Conservation (phyloP, 2,888 invertebrate genomes). For the Dorcus parallelipipedus region DNA sequence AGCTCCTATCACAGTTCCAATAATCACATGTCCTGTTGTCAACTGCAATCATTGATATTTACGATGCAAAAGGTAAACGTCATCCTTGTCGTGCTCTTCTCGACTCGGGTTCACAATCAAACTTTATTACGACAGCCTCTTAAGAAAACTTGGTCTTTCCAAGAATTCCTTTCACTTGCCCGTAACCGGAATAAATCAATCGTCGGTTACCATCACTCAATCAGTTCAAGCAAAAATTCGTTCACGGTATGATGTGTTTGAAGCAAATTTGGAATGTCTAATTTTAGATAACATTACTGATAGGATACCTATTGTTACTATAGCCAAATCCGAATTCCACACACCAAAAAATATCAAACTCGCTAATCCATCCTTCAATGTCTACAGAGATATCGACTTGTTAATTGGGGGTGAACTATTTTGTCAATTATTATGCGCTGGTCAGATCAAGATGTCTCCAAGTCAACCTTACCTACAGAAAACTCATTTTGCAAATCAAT, state of each 20-base stretch:
- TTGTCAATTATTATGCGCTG: not conserved
- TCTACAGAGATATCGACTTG: not conserved
- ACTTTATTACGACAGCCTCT: too few relatives aligned
- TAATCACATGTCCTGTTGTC: too few relatives aligned
- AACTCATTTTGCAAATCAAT: too few relatives aligned
- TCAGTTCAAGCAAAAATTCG: not conserved
- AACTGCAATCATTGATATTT: too few relatives aligned
- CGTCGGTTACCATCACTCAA: not conserved
- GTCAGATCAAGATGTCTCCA: not conserved
- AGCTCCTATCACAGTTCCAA: too few relatives aligned
- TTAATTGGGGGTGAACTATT: not conserved
- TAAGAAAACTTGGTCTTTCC: too few relatives aligned
- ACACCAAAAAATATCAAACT: not conserved
- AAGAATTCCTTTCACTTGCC: not conserved
- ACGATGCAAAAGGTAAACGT: too few relatives aligned
- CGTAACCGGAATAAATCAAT: not conserved
- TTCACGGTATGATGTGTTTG: not conserved
- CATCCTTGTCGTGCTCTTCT: too few relatives aligned
- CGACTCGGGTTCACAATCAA: too few relatives aligned
- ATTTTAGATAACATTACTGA: not conserved
- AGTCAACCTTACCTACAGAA: not conserved
- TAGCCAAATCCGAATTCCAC: not conserved
- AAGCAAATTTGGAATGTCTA: not conserved
- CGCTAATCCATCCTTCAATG: not conserved
- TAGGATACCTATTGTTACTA: too few relatives aligned